These are phyloP conservation scores for Chymomyza fuscimana DNA, from an alignment of 2,888 invertebrate species.

Conservation along the genomic window DNA sequence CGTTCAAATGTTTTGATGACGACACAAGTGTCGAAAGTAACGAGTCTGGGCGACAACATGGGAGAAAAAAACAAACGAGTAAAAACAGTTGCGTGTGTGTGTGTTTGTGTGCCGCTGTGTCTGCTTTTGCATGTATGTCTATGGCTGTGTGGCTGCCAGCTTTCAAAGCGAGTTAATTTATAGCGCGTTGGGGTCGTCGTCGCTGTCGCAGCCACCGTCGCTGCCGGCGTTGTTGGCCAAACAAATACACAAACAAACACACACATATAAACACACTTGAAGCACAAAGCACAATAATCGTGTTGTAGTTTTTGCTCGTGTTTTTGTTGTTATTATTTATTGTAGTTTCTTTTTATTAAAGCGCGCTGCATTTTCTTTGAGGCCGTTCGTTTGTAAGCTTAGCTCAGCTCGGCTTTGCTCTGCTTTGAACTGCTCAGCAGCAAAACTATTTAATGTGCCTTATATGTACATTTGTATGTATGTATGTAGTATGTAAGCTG, in stretches of 20 bases:
- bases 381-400: slow-evolving; percentile 21
- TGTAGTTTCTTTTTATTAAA: slow-evolving; percentile 22
- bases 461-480: slow-evolving; percentile 3
- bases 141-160: slow-evolving; percentile 47
- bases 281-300: neutral
- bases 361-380: slow-evolving; percentile 29
- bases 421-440: too few species aligned
- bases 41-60: slow-evolving; percentile 35
- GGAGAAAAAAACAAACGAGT: slow-evolving; percentile 47
- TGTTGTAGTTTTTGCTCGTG: neutral
- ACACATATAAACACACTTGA: slow-evolving; percentile 1
- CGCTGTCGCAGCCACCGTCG: neutral
- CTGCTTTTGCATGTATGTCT: slow-evolving; percentile 26
- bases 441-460: neutral
- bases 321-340: slow-evolving; percentile 33
- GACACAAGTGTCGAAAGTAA: slow-evolving; percentile 72
- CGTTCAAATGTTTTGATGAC: slow-evolving; percentile 58
- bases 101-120: slow-evolving; percentile 2
- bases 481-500: slow-evolving; percentile 12
- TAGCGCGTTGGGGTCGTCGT: slow-evolving; percentile 56
- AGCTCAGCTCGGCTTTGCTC: neutral
- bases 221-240: slow-evolving; percentile 35
- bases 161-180: slow-evolving; percentile 71
- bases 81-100: slow-evolving; percentile 27
- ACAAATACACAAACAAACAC: slow-evolving; percentile 37